Percentiles rank a stretch among this genome's conserved stretches.
Conservation (phyloP, 2,113 vertebrate species). For the Microcebus ravelobensis region DNA sequence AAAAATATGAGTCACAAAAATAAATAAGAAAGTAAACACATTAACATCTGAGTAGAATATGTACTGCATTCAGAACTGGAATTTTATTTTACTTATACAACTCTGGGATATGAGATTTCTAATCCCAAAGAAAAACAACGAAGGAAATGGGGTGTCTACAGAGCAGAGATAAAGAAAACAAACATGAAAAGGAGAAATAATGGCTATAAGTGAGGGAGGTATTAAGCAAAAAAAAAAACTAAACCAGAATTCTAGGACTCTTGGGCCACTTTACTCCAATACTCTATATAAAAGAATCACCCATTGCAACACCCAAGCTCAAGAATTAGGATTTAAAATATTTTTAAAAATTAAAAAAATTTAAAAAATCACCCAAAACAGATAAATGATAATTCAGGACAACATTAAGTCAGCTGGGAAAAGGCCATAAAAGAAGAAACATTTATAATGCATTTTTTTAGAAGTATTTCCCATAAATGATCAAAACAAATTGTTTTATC, state of each 20-base stretch:
- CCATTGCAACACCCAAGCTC: not conserved
- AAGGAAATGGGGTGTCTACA: not conserved
- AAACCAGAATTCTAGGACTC: conserved; percentile 5
- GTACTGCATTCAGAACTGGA: not conserved
- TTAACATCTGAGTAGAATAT: conserved; percentile 31
- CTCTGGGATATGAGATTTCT: not conserved
- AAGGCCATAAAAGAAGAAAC: not conserved
- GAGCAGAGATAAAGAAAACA: not conserved
- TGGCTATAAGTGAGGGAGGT: not conserved
- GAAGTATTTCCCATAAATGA: not conserved
- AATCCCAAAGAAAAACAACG: not conserved
- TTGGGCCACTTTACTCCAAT: not conserved
- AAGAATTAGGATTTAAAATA: too few species aligned
- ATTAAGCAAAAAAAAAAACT: not conserved
- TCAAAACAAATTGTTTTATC: conserved; percentile 39
- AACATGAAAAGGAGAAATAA: not conserved
- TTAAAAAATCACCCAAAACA: not conserved
- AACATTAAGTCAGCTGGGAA: not conserved
- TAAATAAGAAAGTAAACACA: not conserved
- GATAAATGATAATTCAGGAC: not conserved
- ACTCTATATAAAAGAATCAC: not conserved
- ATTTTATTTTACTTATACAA: not conserved
- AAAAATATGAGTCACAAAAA: not conserved
- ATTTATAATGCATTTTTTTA: not conserved
- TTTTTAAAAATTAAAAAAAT: too few species aligned